Evolutionary conservation across 2,113 vertebrate genomes (phyloP), one percentile per base, ranked within the genome.

Genomic region (Paramormyrops kingsleyae): DNA sequence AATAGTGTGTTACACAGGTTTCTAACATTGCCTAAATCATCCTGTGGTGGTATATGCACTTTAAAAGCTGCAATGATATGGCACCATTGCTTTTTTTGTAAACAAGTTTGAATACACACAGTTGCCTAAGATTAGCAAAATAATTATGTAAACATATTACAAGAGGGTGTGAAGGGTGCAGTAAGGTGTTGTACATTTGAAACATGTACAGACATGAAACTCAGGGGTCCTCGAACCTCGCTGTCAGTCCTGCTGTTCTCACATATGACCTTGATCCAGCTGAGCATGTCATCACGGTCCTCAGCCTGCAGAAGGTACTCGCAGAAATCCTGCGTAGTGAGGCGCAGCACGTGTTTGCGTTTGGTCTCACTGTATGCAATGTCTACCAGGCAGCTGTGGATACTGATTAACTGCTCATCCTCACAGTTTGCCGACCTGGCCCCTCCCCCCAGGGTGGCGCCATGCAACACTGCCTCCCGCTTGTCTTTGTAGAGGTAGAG

Each of bases 271-370:
- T 96, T 96, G 95, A 99, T 98, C 98, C 98, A 99, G 94, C 96
- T 96, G 95, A 99, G 96, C 98, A 99, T 99, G 95, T 99, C 98
- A 84, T 99, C 98, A 88, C 97, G 95, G 95, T 98, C 97, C 95
- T 98, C 98, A 88, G 98, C 97, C 96, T 99, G 98, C 95, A 99
- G 97, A 94, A 99, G 97, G 95, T 98, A 99, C 96, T 99, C 98
- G 94, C 97, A 99, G 96, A 98, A 98, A 97, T 99, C 97, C 95
- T 98, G 97, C 56, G 98, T 99, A 94, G 97, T 99, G 94, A 99
- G 97, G 90, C 98, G 96, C 96, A 99, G 96, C 91, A 97, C 96
- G 95, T 99, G 97, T 94, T 98, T 99, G 90, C 97, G 97, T 94
- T 98, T 99, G 93, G 98, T 99, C 92, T 98, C 98, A 92, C 98